Evolutionary conservation across 2,797 vertebrate species (phyloP), one percentile per base, ranked within the genome.

Genomic region (Pipistrellus kuhlii): DNA sequence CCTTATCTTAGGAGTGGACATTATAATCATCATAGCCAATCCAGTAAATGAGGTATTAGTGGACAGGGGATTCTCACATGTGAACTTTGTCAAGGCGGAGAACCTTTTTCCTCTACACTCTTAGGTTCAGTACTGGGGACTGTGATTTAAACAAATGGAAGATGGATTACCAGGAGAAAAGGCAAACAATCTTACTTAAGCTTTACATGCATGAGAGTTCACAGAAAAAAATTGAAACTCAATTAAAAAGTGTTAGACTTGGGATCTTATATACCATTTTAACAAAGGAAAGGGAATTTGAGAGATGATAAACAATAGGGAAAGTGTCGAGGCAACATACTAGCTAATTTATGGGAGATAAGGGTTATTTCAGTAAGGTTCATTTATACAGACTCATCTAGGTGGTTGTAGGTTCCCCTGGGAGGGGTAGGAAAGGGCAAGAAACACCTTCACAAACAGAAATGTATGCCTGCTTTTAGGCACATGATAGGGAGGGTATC

Each of bases 141-240:
- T 83, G 55, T 35, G 21, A 75, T 57, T n/a, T 80, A 92, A 68
- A 82, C 55, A 81, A 81, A 89, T 27, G 25, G 51, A 55, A 53
- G 27, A 32, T 8, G 57, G n/a, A 53, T 23, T 82, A 73, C 57
- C 41, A 62, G 53, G 59, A 69, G 35, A 82, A 76, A 86, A 69
- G 41, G 20, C 32, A 23, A 14, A 69, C 8, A 86, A 13, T 73
- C 85, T 84, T 82, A 68, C 55, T 69, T 62, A 82, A 76, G 53
- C 71, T 82, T 86, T 90, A 71, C 20, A 30, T n/a, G 18, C 17
- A 21, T n/a, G 18, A 14, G 15, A 73, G n/a, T 94, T 84, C 17
- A 51, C 7, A 91, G 69, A 59, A 69, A 94, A 94, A 59, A 32
- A 69, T 13, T 62, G 32, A 77, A 87, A 76, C 59, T 59, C 32